phyloP scores from a whole-genome alignment of 2,888 invertebrate species.

The Lithodes maja region DNA sequence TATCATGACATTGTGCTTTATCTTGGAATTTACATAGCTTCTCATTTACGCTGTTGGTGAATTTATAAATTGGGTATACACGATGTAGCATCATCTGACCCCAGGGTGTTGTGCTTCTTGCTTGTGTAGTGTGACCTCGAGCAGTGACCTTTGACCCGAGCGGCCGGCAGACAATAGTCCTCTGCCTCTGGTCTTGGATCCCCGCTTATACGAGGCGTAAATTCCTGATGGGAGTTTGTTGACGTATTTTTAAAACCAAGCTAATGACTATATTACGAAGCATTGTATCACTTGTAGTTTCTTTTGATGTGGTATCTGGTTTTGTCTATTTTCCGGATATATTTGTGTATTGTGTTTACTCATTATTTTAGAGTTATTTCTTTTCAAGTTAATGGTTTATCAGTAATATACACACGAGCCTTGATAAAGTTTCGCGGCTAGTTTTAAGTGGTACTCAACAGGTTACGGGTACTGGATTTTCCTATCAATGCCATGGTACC shows the following conservation, averaged over 20 bases:
- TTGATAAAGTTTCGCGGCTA: slow-evolving; percentile 61
- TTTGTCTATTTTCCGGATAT: not conserved
- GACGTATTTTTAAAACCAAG: slow-evolving; percentile 37
- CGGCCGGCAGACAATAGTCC: not conserved
- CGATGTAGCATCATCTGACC: slow-evolving; percentile 50
- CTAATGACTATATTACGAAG: slow-evolving; percentile 28
- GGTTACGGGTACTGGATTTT: slow-evolving; percentile 69
- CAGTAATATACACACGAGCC: slow-evolving; percentile 5
- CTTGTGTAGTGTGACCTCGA: slow-evolving; percentile 40
- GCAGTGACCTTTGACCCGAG: not conserved
- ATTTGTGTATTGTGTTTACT: not conserved
- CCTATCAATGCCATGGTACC: slow-evolving; percentile 67
- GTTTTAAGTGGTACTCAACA: slow-evolving; percentile 65
- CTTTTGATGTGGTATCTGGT: not conserved
- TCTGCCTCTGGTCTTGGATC: not conserved
- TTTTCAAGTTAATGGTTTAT: not conserved
- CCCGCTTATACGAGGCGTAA: not conserved
- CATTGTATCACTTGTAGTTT: slow-evolving; percentile 39
- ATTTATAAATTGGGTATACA: too few species aligned
- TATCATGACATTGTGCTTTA: too few species aligned
- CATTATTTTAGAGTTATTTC: slow-evolving; percentile 11
- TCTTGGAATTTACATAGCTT: too few species aligned
- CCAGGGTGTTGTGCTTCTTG: slow-evolving; percentile 47
- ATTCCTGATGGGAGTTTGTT: slow-evolving; percentile 27
- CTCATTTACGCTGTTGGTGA: too few species aligned